These are phyloP conservation scores for Sphaerophoria rueppellii DNA, from an alignment of 2,888 invertebrate genomes.

Conservation along the genomic window DNA sequence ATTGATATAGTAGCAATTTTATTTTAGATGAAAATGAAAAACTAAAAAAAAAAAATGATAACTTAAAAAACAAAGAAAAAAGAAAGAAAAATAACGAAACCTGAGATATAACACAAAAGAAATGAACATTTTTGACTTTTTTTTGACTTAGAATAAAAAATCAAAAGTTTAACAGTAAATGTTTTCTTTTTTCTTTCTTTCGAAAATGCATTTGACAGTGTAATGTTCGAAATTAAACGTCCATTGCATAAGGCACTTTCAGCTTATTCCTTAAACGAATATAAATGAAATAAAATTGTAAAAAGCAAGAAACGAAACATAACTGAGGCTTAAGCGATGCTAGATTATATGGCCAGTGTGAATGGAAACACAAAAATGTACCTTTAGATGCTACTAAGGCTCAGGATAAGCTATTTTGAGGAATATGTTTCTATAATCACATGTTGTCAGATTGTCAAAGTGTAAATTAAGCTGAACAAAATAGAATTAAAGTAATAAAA, in stretches of 20 bases:
- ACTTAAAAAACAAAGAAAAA: constrained; percentile 9
- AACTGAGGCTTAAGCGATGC: constrained; percentile 54
- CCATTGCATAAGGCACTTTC: constrained; percentile 41
- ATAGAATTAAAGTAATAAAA: not conserved
- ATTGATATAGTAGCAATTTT: constrained; percentile 72
- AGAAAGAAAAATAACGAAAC: constrained; percentile 28
- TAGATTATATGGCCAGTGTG: constrained; percentile 16
- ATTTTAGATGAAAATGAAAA: constrained; percentile 56
- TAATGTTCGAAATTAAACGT: constrained; percentile 18
- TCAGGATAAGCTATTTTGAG: not conserved
- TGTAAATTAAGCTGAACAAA: constrained; percentile 21
- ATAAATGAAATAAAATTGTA: not conserved
- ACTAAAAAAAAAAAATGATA: constrained; percentile 19
- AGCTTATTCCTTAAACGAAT: constrained; percentile 42
- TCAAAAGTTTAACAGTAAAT: constrained; percentile 11
- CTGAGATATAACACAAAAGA: constrained; percentile 45
- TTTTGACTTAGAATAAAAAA: constrained; percentile 24
- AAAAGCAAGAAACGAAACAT: not conserved
- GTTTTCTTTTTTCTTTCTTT: constrained; percentile 28
- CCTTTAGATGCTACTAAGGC: not conserved
- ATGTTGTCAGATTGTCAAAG: not conserved
- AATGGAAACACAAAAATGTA: not conserved
- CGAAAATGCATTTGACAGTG: constrained; percentile 49
- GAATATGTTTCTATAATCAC: too few species aligned
- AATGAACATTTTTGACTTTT: constrained; percentile 47